Evolutionary conservation across 2,888 invertebrate species (phyloP).

Genomic region (Cabera pusaria): DNA sequence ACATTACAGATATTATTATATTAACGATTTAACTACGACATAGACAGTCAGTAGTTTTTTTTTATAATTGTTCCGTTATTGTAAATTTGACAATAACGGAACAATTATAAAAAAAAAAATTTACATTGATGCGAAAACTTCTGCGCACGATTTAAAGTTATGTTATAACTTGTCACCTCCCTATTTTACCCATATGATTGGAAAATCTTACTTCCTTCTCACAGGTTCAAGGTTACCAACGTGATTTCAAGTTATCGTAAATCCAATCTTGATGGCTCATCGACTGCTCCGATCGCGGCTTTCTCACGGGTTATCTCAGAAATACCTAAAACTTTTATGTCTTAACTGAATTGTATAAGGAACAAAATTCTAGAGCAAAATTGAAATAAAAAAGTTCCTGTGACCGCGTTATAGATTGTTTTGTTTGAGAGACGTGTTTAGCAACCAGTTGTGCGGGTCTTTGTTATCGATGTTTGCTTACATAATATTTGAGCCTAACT

Average conservation of each 20-base stretch:
- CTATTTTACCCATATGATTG: too few species aligned
- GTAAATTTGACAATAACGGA: too few species aligned
- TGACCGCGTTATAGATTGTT: constrained; percentile 48
- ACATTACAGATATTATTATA: too few species aligned
- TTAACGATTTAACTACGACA: too few species aligned
- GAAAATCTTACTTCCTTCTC: constrained; percentile 64
- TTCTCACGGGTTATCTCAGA: constrained; percentile 63
- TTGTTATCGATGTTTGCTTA: constrained; percentile 71
- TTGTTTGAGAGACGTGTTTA: constrained; percentile 70
- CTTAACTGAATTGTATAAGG: constrained; percentile 39
- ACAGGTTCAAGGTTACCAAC: constrained; percentile 74
- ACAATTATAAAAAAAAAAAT: too few species aligned
- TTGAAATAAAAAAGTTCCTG: constrained; percentile 8
- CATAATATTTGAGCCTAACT: constrained; percentile 66
- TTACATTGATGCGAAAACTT: too few species aligned
- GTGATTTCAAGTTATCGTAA: constrained; percentile 77
- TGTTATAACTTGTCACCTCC: too few species aligned
- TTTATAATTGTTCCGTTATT: too few species aligned
- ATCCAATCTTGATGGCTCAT: constrained; percentile 70
- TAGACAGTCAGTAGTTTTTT: too few species aligned
- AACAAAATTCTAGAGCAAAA: constrained; percentile 37
- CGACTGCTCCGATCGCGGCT: constrained; percentile 57
- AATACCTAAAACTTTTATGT: constrained; percentile 20
- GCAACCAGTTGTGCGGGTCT: constrained; percentile 69
- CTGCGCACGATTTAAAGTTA: too few species aligned